Base-by-base conservation (phyloP, 2,113 vertebrate species). In the human region DNA sequence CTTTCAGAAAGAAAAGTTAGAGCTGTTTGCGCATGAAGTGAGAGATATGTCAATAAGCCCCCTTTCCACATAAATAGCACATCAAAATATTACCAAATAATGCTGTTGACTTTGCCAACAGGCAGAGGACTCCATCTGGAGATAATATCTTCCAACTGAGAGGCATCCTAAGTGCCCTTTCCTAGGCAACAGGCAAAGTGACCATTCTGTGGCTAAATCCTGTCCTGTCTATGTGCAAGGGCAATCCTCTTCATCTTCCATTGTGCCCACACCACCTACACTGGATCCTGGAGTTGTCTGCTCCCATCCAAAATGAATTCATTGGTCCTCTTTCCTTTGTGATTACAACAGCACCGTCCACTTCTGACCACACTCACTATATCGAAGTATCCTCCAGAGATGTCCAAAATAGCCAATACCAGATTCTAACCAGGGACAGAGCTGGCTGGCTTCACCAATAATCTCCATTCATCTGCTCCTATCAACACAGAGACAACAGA, bases 71-170 rank as follows among this genome's bases (percentile, higher is more conserved):
- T 95, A 96, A 97, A 97, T 73, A 95, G 85, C 97, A 94, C 94
- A 97, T 97, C 97, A 97, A 96, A 98, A 97, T 95, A 96, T 97
- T 89, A 97, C 97, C 96, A 96, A 95, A 97, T 97, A 95, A 95
- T 89, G 90, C 94, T 75, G 92, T 17, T 97, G 98, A 97, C 96
- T 98, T 97, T 96, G 97, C 98, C 97, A 97, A 96, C 81, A 97
- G 98, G 97, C 98, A 98, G 90, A 96, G 94, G 92, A 66, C 96
- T 97, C 98, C 98, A 98, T 98, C 97, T 98, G 98, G 97, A 98
- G 95, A 96, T 76, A 97, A 95, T 97, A 93, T 97, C 95, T 98
- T 98, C 98, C 97, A 98, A 96, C 81, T 98, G 97, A 98, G 97
- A 98, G 97, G 94, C 81, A 0, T 81, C 96, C 97, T 97, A 97